Evolutionary conservation across 2,888 invertebrate genomes (phyloP).

Genomic region (Seladonia tumulorum): DNA sequence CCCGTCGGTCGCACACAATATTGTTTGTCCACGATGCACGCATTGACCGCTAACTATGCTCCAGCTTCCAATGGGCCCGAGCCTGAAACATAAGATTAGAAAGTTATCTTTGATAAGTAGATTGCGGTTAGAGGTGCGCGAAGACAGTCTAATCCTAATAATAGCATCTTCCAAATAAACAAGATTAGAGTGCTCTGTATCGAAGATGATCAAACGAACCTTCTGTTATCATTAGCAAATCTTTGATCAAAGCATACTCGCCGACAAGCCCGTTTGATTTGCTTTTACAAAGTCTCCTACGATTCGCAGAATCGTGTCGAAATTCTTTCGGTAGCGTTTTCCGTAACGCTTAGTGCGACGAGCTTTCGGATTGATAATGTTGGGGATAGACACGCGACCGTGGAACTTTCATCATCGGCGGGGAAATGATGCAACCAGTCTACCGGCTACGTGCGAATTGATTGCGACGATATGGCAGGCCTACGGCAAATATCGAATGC

Average conservation of each 20-base stretch:
- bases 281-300: background rate
- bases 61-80: background rate
- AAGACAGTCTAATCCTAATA: background rate
- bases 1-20: background rate
- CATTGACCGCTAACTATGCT: background rate
- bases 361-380: background rate
- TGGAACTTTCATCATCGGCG: constrained; percentile 15
- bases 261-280: background rate
- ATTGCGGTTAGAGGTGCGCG: background rate
- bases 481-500: constrained; percentile 37
- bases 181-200: background rate
- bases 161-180: background rate
- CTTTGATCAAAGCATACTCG: background rate
- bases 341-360: background rate
- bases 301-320: background rate
- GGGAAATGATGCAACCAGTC: constrained; percentile 28
- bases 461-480: constrained; percentile 43
- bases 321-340: background rate
- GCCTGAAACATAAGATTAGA: background rate
- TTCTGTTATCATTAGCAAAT: background rate
- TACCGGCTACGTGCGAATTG: constrained; percentile 49
- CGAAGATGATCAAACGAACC: background rate
- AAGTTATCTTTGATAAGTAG: background rate
- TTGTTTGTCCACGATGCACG: background rate
- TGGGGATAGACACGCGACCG: constrained; percentile 1